These are phyloP conservation scores for Lutraria lutraria DNA, from an alignment of 2,888 invertebrate genomes.

Conservation along the genomic window DNA sequence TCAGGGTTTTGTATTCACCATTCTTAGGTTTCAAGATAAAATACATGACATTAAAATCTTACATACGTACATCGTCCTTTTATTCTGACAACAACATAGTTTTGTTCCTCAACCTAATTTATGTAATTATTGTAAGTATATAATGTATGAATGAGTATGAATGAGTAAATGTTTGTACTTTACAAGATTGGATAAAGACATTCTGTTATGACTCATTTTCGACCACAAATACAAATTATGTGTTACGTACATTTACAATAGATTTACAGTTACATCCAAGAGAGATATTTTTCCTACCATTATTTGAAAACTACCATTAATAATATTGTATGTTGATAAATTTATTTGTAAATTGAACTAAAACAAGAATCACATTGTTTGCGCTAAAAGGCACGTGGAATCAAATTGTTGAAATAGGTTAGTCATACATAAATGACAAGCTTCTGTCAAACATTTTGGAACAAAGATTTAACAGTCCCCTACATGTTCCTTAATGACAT, in stretches of 20 bases:
- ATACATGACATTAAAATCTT: neutral
- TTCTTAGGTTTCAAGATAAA: neutral
- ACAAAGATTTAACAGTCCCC: slow-evolving; percentile 10
- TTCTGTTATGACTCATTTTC: neutral
- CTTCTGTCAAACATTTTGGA: neutral
- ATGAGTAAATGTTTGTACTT: neutral
- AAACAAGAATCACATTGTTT: slow-evolving; percentile 12
- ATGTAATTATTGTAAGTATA: neutral
- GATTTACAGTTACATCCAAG: neutral
- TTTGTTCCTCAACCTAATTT: neutral
- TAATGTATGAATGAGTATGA: slow-evolving; percentile 11
- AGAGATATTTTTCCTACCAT: neutral
- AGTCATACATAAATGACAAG: neutral
- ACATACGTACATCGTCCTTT: neutral
- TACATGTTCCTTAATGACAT: neutral
- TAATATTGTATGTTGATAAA: neutral
- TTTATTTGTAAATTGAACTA: neutral
- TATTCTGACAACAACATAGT: neutral
- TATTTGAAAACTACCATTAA: neutral
- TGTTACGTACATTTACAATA: neutral
- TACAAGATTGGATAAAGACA: neutral
- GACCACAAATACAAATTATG: neutral
- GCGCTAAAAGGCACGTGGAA: slow-evolving; percentile 12
- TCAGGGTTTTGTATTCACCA: too few relatives aligned
- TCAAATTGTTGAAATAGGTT: neutral